A percentile compares a stretch with the other conserved stretches of the same genome.
phyloP scores from a whole-genome alignment of 2,113 vertebrate species.

The Boulengeromyrus knoepffleri region DNA sequence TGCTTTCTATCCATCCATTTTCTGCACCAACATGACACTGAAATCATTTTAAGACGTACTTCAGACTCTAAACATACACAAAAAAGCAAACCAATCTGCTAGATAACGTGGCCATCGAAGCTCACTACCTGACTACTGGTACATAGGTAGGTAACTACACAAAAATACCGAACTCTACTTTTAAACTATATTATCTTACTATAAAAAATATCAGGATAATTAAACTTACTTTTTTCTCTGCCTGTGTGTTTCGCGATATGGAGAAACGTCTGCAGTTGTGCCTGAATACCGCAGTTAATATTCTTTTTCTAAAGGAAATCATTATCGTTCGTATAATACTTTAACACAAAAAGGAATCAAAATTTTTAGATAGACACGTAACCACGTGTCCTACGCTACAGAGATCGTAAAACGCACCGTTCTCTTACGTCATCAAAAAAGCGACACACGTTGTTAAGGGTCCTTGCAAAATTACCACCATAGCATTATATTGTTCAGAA shows the following conservation, averaged over 20 bases:
- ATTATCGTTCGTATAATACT: conserved; percentile 37
- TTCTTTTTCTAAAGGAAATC: conserved; percentile 39
- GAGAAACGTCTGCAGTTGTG: conserved; percentile 47
- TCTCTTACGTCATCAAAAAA: conserved; percentile 28
- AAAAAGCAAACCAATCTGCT: background rate
- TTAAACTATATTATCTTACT: background rate
- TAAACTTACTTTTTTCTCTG: conserved; percentile 53
- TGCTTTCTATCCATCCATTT: background rate
- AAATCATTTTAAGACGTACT: background rate
- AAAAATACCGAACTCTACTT: background rate
- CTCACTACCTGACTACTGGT: background rate
- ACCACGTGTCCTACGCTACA: background rate
- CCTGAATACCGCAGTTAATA: conserved; percentile 26
- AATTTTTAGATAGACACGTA: background rate
- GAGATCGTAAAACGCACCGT: conserved; percentile 26
- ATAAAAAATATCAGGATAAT: background rate
- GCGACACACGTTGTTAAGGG: conserved; percentile 12
- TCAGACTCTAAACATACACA: background rate
- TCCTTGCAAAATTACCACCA: background rate
- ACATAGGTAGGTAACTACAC: background rate
- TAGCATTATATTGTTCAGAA: background rate
- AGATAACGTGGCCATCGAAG: background rate
- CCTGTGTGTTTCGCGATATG: conserved; percentile 38
- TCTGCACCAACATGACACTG: background rate
- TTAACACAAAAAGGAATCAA: background rate